These are phyloP conservation scores for Scaptomyza caliginosa DNA, from an alignment of 2,888 invertebrate species.

Conservation along the genomic window DNA sequence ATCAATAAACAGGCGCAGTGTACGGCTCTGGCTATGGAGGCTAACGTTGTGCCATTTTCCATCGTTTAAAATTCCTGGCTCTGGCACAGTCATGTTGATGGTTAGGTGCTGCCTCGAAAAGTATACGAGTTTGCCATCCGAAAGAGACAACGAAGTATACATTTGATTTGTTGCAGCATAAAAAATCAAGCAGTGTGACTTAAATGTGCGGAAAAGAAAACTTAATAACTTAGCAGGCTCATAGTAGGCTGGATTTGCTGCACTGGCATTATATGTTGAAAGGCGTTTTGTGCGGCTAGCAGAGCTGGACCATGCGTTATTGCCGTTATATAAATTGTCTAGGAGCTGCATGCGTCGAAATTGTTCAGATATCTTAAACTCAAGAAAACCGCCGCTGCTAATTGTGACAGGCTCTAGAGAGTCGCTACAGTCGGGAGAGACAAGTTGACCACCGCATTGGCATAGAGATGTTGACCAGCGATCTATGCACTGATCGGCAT, in stretches of 20 bases:
- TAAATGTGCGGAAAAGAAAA: slow-evolving; percentile 92
- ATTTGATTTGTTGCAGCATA: slow-evolving; percentile 94
- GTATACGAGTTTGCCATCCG: slow-evolving; percentile 91
- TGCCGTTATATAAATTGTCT: slow-evolving; percentile 90
- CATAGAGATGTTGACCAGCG: slow-evolving; percentile 92
- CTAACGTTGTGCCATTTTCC: slow-evolving; percentile 96
- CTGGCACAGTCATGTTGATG: slow-evolving; percentile 92
- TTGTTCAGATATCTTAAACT: slow-evolving; percentile 91
- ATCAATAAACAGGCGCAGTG: slow-evolving; percentile 90
- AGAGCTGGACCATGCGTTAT: slow-evolving; percentile 87
- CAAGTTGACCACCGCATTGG: slow-evolving; percentile 88
- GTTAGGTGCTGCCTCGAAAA: slow-evolving; percentile 91
- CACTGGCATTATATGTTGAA: slow-evolving; percentile 62
- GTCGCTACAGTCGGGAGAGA: slow-evolving; percentile 91
- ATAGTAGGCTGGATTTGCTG: slow-evolving; percentile 78
- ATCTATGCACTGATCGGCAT: slow-evolving; percentile 90
- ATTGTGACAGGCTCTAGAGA: slow-evolving; percentile 92
- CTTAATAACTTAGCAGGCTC: slow-evolving; percentile 90
- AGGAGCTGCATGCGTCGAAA: slow-evolving; percentile 94
- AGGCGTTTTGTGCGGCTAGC: slow-evolving; percentile 18
- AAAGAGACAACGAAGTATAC: slow-evolving; percentile 92
- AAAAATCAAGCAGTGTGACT: slow-evolving; percentile 91
- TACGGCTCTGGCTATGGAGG: slow-evolving; percentile 88
- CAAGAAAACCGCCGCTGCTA: slow-evolving; percentile 90
- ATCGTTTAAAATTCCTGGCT: slow-evolving; percentile 88